Evolutionary conservation across 2,113 vertebrate species (phyloP).

Genomic region (Andinoacara biseriatus): DNA sequence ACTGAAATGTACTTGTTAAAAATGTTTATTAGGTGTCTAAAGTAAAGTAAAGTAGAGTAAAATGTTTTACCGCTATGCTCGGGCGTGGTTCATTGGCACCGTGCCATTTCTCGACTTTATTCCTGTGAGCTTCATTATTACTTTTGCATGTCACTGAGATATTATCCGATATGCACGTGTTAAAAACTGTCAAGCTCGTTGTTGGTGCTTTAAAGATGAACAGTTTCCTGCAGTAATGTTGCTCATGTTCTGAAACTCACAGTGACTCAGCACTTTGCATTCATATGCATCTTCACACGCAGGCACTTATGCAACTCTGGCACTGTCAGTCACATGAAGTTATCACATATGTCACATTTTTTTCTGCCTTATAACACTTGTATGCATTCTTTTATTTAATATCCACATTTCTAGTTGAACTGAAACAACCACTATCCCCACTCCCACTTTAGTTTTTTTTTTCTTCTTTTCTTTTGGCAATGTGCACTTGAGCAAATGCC

Average conservation of each 20-base stretch:
- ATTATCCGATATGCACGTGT: not conserved
- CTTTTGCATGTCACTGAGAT: not conserved
- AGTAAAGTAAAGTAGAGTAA: no score
- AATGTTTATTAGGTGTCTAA: not conserved
- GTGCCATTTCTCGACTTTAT: not conserved
- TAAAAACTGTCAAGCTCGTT: not conserved
- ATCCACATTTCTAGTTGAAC: not conserved
- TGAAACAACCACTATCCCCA: no score
- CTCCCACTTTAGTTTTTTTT: not conserved
- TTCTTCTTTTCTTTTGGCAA: not conserved
- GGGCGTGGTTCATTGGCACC: no score
- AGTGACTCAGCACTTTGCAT: constrained; percentile 60
- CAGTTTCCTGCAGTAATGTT: not conserved
- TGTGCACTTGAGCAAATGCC: not conserved
- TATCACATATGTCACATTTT: not conserved
- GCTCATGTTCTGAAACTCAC: constrained; percentile 11
- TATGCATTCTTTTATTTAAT: not conserved
- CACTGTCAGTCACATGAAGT: not conserved
- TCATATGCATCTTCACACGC: constrained; percentile 2
- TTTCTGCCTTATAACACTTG: not conserved
- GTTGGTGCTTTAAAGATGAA: not conserved
- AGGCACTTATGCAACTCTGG: not conserved
- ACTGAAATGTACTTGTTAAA: not conserved
- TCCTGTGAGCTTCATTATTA: not conserved
- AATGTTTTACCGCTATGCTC: not conserved